Percentiles rank a stretch among this genome's conserved stretches.
These are phyloP conservation scores for Palythoa heliodiscus DNA, from an alignment of 92 coral and sea anemone species.

Conservation along the genomic window DNA sequence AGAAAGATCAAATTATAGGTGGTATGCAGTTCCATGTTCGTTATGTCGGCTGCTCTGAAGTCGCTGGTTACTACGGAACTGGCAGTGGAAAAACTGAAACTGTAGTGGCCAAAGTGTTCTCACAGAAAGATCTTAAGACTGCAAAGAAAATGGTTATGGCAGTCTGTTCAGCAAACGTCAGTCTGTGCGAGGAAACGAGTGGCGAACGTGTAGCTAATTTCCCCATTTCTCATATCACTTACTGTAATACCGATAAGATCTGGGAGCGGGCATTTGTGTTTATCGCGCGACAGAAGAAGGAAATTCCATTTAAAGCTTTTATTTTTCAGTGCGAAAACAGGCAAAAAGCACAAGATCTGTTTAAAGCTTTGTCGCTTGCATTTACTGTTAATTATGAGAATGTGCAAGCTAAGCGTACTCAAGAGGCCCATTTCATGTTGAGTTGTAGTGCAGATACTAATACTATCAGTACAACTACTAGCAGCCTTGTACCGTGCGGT, in stretches of 20 bases:
- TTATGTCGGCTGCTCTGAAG: constrained; percentile 83
- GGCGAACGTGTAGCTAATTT: constrained; percentile 75
- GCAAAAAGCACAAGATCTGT: constrained; percentile 83
- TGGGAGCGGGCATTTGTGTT: constrained; percentile 90
- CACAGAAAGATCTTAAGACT: constrained; percentile 69
- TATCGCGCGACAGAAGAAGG: constrained; percentile 75
- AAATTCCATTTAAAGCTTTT: constrained; percentile 80
- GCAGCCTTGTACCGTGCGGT: constrained; percentile 2
- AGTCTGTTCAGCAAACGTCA: constrained; percentile 76
- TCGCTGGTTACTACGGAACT: constrained; percentile 69
- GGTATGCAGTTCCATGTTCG: constrained; percentile 80
- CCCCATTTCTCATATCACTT: constrained; percentile 83
- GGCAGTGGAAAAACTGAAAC: constrained; percentile 92
- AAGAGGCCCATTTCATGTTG: constrained; percentile 56
- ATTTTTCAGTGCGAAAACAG: constrained; percentile 87
- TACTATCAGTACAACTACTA: neutral
- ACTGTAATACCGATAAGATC: constrained; percentile 78
- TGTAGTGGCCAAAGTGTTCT: constrained; percentile 76
- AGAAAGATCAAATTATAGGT: constrained; percentile 80
- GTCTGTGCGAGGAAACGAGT: constrained; percentile 65
- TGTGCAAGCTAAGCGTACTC: constrained; percentile 78
- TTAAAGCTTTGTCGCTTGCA: constrained; percentile 80
- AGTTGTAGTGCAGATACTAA: neutral
- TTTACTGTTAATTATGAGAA: constrained; percentile 80
- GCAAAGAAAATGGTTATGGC: constrained; percentile 69